Percentiles rank a stretch among this genome's conserved stretches.
These are phyloP conservation scores for Seira musarum DNA, from an alignment of 2,888 invertebrate genomes.

Conservation along the genomic window DNA sequence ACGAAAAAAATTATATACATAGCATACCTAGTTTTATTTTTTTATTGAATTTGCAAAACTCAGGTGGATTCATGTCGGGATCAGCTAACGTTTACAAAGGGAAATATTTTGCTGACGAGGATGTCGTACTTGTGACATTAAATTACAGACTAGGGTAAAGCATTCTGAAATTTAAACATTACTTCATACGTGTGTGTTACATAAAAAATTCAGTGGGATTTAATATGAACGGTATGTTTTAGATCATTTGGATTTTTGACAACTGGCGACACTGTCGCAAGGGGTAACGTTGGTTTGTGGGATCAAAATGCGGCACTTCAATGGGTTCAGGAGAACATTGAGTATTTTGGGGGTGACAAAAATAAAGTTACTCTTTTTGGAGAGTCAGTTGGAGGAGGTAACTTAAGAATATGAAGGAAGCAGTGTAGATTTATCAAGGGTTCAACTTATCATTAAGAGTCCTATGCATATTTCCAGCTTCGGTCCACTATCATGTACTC, in stretches of 20 bases:
- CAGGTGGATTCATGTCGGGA: background rate
- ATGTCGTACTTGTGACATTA: background rate
- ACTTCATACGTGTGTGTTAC: no score
- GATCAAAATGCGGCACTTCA: background rate
- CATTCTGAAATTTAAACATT: no score
- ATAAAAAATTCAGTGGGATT: constrained; percentile 27
- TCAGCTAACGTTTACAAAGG: background rate
- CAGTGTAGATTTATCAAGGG: no score
- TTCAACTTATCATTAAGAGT: no score
- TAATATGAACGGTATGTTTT: constrained; percentile 14
- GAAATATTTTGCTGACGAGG: background rate
- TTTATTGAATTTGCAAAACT: no score
- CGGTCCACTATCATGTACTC: constrained; percentile 44
- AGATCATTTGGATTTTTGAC: no score
- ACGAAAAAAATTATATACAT: no score
- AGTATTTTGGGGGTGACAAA: background rate
- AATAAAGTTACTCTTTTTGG: constrained; percentile 26
- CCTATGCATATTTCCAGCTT: background rate
- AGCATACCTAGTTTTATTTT: no score
- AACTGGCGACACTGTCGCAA: no score
- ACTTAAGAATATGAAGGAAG: no score
- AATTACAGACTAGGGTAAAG: background rate
- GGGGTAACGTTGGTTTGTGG: no score
- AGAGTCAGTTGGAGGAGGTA: constrained; percentile 6
- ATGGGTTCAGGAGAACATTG: background rate